A percentile compares a stretch with the other conserved stretches of the same genome.
phyloP scores from a whole-genome alignment of 1,140 invertebrate genomes.

The Aphelinus atriplicis region DNA sequence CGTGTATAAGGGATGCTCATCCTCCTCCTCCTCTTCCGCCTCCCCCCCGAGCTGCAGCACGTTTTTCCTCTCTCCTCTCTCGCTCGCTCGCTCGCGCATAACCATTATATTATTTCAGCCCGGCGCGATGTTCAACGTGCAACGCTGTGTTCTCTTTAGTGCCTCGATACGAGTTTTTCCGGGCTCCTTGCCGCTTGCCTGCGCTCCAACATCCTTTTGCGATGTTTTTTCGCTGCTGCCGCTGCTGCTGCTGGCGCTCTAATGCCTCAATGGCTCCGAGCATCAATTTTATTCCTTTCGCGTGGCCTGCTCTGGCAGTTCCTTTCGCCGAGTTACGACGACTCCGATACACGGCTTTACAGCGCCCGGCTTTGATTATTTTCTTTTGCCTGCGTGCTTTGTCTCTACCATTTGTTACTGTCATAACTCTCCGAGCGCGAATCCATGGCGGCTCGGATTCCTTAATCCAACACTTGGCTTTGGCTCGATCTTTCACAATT shows the following conservation, averaged over 20 bases:
- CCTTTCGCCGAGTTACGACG: slow-evolving; percentile 3
- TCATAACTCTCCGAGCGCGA: too few relatives aligned
- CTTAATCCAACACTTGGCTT: background rate
- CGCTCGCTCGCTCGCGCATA: background rate
- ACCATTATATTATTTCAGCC: slow-evolving; percentile 5
- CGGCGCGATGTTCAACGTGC: background rate
- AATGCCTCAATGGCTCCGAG: slow-evolving; percentile 45
- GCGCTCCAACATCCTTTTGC: slow-evolving; percentile 5
- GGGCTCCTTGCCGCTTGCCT: background rate
- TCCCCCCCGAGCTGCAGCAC: background rate
- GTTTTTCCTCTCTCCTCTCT: background rate
- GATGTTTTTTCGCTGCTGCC: slow-evolving; percentile 1
- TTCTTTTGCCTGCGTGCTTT: background rate
- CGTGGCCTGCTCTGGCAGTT: background rate
- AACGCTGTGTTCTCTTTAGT: slow-evolving; percentile 13
- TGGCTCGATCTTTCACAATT: background rate
- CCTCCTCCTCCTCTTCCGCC: too few relatives aligned
- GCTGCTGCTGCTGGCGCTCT: slow-evolving; percentile 47
- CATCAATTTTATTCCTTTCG: slow-evolving; percentile 29
- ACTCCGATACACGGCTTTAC: slow-evolving; percentile 8
- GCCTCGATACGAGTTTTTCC: slow-evolving; percentile 4
- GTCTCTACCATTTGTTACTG: background rate
- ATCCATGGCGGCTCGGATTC: background rate
- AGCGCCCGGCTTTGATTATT: background rate
- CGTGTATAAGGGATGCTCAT: too few relatives aligned